Evolutionary conservation across 2,113 vertebrate genomes (phyloP).

Genomic region (Himantopus leucocephalus): DNA sequence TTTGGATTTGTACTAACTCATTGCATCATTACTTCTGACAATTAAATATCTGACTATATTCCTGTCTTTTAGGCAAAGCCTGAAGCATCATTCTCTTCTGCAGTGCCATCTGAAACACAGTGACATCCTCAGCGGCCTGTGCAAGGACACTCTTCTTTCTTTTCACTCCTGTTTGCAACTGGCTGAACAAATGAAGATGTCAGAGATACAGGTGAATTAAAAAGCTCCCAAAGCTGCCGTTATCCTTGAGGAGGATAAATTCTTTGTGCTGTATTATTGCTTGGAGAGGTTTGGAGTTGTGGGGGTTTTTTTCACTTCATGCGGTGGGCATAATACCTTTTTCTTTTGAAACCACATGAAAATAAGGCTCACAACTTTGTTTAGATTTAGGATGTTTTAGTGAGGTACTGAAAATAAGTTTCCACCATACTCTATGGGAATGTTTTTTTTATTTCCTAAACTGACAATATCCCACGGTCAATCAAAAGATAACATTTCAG

Average conservation of each 20-base stretch:
- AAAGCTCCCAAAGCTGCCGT: neutral
- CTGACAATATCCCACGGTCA: neutral
- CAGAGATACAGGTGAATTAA: slow-evolving; percentile 66
- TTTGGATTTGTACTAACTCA: neutral
- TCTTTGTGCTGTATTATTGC: neutral
- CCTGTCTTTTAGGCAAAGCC: slow-evolving; percentile 80
- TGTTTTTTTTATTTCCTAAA: neutral
- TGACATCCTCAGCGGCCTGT: slow-evolving; percentile 82
- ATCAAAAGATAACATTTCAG: neutral
- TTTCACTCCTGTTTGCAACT: slow-evolving; percentile 85
- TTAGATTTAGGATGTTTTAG: neutral
- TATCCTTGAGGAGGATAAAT: neutral
- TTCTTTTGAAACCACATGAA: neutral
- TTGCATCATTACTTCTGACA: neutral
- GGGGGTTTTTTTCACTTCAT: neutral
- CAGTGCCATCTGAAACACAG: slow-evolving; percentile 85
- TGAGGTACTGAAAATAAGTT: neutral
- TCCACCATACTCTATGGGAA: neutral
- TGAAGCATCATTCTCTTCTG: slow-evolving; percentile 87
- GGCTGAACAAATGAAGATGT: slow-evolving; percentile 81
- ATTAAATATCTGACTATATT: neutral
- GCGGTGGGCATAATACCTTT: neutral
- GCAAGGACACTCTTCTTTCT: slow-evolving; percentile 83
- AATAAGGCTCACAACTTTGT: neutral
- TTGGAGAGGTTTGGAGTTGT: neutral